Conservation (phyloP, 1,140 invertebrate species). For the Acromyrmex heyeri region DNA sequence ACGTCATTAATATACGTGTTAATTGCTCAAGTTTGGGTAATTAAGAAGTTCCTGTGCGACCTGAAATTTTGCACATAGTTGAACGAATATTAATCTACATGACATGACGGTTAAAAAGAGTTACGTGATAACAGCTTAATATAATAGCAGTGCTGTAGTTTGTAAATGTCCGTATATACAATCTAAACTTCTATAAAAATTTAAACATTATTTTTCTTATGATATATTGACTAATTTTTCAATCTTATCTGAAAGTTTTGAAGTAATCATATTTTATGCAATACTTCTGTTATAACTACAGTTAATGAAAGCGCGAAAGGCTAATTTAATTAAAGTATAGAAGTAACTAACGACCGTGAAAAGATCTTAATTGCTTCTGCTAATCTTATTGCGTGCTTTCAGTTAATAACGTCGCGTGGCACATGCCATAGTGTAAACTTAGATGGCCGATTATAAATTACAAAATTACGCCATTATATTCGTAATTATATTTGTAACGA, state of each 20-base stretch:
- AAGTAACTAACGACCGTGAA: slow-evolving; percentile 60
- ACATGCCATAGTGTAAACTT: slow-evolving; percentile 47
- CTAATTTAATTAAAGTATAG: slow-evolving; percentile 58
- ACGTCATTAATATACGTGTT: slow-evolving; percentile 49
- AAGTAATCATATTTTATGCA: neutral
- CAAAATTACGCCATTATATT: slow-evolving; percentile 12
- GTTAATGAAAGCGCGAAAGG: slow-evolving; percentile 4
- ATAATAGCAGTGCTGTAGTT: neutral
- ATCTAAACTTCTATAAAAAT: neutral
- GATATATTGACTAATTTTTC: neutral
- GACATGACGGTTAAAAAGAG: neutral
- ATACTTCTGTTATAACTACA: neutral
- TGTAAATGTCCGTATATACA: neutral
- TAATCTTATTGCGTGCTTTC: slow-evolving; percentile 61
- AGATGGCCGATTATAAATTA: slow-evolving; percentile 58
- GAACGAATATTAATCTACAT: slow-evolving; percentile 43
- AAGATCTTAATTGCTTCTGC: slow-evolving; percentile 55
- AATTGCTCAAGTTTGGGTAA: slow-evolving; percentile 61
- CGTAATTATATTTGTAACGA: slow-evolving; percentile 2
- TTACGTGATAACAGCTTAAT: slow-evolving; percentile 7
- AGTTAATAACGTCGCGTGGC: slow-evolving; percentile 50
- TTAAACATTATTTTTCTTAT: neutral
- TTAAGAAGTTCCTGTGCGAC: slow-evolving; percentile 39
- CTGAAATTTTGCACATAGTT: slow-evolving; percentile 24
- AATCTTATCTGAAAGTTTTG: neutral